These are phyloP conservation scores for Macrobrachium nipponense DNA, from an alignment of 1,140 invertebrate genomes.

Conservation along the genomic window DNA sequence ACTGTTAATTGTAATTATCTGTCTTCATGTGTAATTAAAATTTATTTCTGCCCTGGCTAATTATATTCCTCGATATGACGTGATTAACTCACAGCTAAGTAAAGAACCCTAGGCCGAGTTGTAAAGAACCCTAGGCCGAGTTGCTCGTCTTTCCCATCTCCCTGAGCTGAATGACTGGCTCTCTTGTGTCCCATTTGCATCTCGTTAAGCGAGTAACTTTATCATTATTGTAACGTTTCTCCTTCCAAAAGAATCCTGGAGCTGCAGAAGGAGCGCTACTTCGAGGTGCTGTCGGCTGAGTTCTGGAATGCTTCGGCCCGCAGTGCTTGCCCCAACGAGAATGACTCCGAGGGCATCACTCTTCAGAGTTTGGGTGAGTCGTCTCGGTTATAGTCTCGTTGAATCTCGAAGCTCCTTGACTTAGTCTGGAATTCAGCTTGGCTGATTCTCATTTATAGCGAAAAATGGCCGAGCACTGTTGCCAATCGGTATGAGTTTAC, in stretches of 20 bases:
- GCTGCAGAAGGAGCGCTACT: conserved; percentile 86
- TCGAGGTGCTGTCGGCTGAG: conserved; percentile 80
- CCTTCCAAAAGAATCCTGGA: conserved; percentile 77
- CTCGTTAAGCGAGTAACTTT: neutral
- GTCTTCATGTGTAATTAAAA: no score
- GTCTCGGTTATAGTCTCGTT: neutral
- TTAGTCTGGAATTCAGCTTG: neutral
- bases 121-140: no score
- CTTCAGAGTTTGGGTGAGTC: conserved; percentile 83
- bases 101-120: no score
- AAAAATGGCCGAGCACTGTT: no score
- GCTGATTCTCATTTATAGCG: neutral
- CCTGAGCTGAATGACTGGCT: no score
- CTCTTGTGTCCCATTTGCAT: neutral
- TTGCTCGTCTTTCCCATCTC: no score
- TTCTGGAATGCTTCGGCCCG: conserved; percentile 85
- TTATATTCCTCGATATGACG: no score
- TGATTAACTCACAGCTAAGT: no score
- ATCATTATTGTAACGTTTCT: neutral
- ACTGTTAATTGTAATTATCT: no score
- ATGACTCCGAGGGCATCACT: conserved; percentile 88
- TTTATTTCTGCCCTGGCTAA: neutral
- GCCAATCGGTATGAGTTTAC: no score
- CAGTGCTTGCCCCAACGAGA: conserved; percentile 77
- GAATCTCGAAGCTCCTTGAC: neutral